Evolutionary conservation across 1,140 invertebrate genomes (phyloP).

Genomic region (Rhizoglyphus robini): DNA sequence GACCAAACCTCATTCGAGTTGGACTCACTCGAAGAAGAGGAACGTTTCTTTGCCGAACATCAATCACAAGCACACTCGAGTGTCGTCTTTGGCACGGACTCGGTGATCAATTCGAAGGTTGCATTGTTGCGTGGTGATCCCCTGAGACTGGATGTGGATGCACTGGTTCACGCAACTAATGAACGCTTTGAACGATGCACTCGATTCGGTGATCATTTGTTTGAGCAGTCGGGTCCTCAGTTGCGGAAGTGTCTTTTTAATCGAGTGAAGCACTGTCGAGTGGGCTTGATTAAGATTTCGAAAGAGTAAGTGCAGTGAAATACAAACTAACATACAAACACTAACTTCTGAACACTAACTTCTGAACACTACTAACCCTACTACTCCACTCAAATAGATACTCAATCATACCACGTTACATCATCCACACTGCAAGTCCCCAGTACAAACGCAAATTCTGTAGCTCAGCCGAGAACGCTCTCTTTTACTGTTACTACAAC

Average conservation of each 20-base stretch:
- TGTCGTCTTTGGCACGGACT: no score
- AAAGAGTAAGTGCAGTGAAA: neutral
- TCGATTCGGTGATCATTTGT: conserved; percentile 64
- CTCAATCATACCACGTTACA: conserved; percentile 68
- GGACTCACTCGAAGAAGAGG: no score
- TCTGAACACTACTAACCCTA: neutral
- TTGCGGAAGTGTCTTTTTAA: conserved; percentile 57
- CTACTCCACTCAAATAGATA: conserved; percentile 12
- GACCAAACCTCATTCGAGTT: no score
- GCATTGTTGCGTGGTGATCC: conserved; percentile 56
- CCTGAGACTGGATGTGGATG: conserved; percentile 61
- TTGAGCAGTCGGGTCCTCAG: conserved; percentile 50
- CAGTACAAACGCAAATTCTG: conserved; percentile 76
- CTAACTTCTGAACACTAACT: neutral
- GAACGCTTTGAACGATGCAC: conserved; percentile 61
- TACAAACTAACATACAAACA: neutral
- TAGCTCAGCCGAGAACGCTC: conserved; percentile 72
- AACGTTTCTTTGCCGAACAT: no score
- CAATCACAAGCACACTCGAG: no score
- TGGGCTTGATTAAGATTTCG: conserved; percentile 10
- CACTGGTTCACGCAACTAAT: conserved; percentile 74
- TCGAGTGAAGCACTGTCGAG: conserved; percentile 54
- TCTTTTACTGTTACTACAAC: conserved; percentile 75
- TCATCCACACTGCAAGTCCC: conserved; percentile 80
- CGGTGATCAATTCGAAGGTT: no score